Evolutionary conservation across 2,113 vertebrate genomes (phyloP).

Genomic region (Garra rufa): DNA sequence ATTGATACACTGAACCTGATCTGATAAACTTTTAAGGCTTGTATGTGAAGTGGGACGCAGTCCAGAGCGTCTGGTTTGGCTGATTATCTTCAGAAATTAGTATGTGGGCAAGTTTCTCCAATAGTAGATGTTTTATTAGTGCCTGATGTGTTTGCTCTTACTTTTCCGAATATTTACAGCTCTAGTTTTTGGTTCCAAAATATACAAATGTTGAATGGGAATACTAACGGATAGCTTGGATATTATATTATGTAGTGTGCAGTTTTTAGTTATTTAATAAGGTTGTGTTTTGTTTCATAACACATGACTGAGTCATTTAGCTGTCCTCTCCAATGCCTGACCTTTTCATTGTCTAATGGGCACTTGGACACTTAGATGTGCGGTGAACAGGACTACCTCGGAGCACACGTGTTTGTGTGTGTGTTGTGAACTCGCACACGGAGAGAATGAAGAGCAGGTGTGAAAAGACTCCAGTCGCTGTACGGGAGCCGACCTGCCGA

Average conservation of each 20-base stretch:
- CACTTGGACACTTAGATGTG: background rate
- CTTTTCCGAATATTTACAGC: background rate
- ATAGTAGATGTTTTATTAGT: background rate
- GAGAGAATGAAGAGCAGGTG: constrained; percentile 95
- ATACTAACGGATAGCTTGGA: background rate
- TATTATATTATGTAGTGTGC: background rate
- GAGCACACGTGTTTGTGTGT: background rate
- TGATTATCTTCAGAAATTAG: background rate
- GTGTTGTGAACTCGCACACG: constrained; percentile 46
- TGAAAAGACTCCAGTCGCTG: constrained; percentile 87
- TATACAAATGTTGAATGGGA: background rate
- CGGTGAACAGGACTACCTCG: background rate
- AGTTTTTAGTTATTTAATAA: background rate
- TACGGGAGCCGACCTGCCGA: constrained; percentile 97
- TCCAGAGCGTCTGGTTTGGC: background rate
- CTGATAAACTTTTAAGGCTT: background rate
- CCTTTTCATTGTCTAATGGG: background rate
- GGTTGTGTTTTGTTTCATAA: background rate
- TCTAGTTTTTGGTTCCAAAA: background rate
- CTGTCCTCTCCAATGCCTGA: background rate
- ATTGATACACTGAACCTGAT: background rate
- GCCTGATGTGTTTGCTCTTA: background rate
- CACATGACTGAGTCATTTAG: background rate
- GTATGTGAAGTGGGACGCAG: background rate
- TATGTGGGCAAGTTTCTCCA: background rate